These are phyloP conservation scores for Onychomys torridus DNA, from an alignment of 2,797 vertebrate genomes.

Conservation along the genomic window DNA sequence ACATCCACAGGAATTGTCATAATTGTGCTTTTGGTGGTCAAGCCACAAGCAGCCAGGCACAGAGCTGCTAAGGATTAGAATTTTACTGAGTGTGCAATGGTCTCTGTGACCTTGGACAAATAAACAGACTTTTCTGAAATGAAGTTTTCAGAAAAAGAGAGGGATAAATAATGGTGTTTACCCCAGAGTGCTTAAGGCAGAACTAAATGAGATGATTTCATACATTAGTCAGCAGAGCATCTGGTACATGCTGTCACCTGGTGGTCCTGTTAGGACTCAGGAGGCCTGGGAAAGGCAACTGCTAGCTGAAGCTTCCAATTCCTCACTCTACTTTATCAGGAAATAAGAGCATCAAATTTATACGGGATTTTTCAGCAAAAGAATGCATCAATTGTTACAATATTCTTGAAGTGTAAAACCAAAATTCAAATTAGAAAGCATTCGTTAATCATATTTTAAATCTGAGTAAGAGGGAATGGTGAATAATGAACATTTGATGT, in stretches of 20 bases:
- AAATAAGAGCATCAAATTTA: background rate
- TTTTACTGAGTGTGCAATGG: too few relatives aligned
- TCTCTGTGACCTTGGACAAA: background rate
- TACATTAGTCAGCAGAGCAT: background rate
- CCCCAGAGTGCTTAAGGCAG: background rate
- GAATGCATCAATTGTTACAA: background rate
- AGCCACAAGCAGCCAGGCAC: background rate
- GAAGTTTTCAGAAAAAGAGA: background rate
- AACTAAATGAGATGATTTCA: conserved; percentile 9
- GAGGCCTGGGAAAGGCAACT: background rate
- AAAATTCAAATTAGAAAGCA: conserved; percentile 51
- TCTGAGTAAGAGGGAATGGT: background rate
- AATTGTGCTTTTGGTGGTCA: background rate
- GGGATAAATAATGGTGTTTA: background rate
- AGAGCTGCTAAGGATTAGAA: background rate
- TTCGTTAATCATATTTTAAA: background rate
- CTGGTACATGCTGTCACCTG: background rate
- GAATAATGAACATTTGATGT: background rate
- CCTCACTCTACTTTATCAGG: background rate
- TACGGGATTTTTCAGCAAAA: background rate
- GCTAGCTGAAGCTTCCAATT: background rate
- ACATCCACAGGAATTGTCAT: background rate
- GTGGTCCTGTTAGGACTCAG: background rate
- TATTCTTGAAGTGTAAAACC: conserved; percentile 42
- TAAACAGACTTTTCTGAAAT: conserved; percentile 31